Evolutionary conservation across 1,140 invertebrate species (phyloP).

Genomic region (Aphelinus atriplicis): DNA sequence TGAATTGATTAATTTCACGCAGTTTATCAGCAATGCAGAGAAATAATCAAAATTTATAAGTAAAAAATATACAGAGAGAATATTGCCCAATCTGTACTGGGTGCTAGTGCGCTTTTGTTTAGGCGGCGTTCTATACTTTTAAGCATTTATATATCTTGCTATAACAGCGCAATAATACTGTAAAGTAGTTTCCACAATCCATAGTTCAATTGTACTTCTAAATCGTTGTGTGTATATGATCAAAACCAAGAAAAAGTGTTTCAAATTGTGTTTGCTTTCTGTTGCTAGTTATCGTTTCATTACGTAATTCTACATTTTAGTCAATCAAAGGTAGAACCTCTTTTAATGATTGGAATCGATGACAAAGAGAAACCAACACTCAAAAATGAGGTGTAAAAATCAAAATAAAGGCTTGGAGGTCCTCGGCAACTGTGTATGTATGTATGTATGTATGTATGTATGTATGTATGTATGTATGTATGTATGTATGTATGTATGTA

Average conservation of each 20-base stretch:
- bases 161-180: constrained; percentile 37
- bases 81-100: constrained; percentile 24
- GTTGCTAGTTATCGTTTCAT: too few relatives aligned
- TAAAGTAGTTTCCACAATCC: constrained; percentile 39
- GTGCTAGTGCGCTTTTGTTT: constrained; percentile 38
- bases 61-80: constrained; percentile 18
- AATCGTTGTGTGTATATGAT: constrained; percentile 26
- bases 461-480: too few relatives aligned
- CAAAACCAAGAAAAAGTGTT: constrained; percentile 4
- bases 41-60: constrained; percentile 39
- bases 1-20: constrained; percentile 3
- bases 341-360: too few relatives aligned
- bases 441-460: too few relatives aligned
- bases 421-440: too few relatives aligned
- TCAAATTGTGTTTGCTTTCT: too few relatives aligned
- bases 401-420: not conserved
- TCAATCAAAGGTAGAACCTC: too few relatives aligned
- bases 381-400: constrained; percentile 27
- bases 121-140: constrained; percentile 35
- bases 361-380: too few relatives aligned
- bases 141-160: constrained; percentile 38
- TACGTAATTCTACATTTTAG: too few relatives aligned
- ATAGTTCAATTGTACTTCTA: constrained; percentile 29
- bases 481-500: too few relatives aligned
- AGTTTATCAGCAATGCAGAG: not conserved